Percentiles rank a stretch among this genome's conserved stretches.
phyloP scores from a whole-genome alignment of 2,113 vertebrate genomes.

The Pristiophorus japonicus region DNA sequence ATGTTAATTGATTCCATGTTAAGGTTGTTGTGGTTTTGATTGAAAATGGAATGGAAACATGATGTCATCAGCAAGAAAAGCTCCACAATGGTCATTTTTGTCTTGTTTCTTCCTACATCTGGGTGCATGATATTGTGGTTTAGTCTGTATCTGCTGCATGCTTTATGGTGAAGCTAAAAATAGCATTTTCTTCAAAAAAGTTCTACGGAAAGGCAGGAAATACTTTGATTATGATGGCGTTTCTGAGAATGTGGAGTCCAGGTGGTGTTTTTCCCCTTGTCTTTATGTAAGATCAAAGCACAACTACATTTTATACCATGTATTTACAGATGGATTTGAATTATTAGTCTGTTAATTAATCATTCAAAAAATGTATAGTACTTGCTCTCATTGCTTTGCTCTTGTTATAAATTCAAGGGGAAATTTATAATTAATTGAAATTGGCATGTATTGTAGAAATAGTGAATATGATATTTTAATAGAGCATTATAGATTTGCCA shows the following conservation, averaged over 20 bases:
- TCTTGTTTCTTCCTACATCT: conserved; percentile 55
- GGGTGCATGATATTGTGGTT: conserved; percentile 52
- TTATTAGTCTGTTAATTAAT: conserved; percentile 19
- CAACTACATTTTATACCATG: neutral
- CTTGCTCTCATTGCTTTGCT: neutral
- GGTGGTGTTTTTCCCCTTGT: conserved; percentile 60
- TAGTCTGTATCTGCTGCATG: conserved; percentile 47
- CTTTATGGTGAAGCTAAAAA: conserved; percentile 62
- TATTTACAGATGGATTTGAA: neutral
- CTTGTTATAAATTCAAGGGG: neutral
- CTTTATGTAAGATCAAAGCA: too few species aligned
- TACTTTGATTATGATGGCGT: conserved; percentile 68
- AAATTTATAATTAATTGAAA: neutral
- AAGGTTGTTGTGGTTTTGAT: conserved; percentile 27
- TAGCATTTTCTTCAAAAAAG: conserved; percentile 58
- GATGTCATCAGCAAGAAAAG: conserved; percentile 42
- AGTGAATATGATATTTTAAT: conserved; percentile 16
- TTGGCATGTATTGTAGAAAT: neutral
- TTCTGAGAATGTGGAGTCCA: conserved; percentile 67
- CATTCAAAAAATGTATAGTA: neutral
- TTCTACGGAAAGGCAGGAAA: conserved; percentile 65
- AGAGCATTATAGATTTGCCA: neutral
- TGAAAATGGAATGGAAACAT: conserved; percentile 36
- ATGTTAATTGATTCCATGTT: conserved; percentile 37
- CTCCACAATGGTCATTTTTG: conserved; percentile 41